Evolutionary conservation across 2,113 vertebrate species (phyloP).

Genomic region (Misgurnus anguillicaudatus): DNA sequence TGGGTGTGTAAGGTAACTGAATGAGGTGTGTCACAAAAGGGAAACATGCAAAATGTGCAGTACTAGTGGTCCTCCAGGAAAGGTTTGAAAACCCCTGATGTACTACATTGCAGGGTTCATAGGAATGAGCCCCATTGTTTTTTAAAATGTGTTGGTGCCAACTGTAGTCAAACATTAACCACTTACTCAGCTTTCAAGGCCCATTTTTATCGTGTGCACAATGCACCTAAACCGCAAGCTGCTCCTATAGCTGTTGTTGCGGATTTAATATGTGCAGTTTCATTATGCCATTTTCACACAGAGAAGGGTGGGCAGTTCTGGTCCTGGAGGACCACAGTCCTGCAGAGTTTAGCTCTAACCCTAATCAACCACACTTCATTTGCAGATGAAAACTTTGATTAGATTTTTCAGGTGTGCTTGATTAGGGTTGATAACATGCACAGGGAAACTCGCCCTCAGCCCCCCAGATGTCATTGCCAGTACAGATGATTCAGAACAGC

Average conservation of each 20-base stretch:
- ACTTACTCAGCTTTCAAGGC: slow-evolving; percentile 46
- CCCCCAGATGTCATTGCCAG: not conserved
- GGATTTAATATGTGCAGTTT: slow-evolving; percentile 54
- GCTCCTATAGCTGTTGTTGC: slow-evolving; percentile 31
- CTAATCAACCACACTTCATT: slow-evolving; percentile 60
- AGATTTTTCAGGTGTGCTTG: slow-evolving; percentile 39
- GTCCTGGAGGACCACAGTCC: slow-evolving; percentile 54
- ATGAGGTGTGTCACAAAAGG: too few relatives aligned
- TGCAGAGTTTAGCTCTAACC: slow-evolving; percentile 44
- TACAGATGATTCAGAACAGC: slow-evolving; percentile 27
- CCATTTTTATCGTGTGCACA: slow-evolving; percentile 50
- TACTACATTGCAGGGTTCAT: slow-evolving; percentile 53
- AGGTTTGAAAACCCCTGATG: too few relatives aligned
- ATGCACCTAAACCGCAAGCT: slow-evolving; percentile 2
- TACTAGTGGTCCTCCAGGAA: too few relatives aligned
- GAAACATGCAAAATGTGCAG: too few relatives aligned
- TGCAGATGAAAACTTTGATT: slow-evolving; percentile 58
- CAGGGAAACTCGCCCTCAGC: slow-evolving; percentile 23
- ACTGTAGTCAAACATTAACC: slow-evolving; percentile 47
- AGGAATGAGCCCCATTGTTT: slow-evolving; percentile 54
- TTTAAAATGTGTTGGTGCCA: slow-evolving; percentile 50
- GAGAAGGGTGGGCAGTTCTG: slow-evolving; percentile 54
- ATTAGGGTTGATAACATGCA: slow-evolving; percentile 38
- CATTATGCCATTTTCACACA: slow-evolving; percentile 56
- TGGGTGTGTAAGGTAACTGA: too few relatives aligned